Evolutionary conservation across 2,888 invertebrate genomes (phyloP).

Genomic region (Allygus modestus): DNA sequence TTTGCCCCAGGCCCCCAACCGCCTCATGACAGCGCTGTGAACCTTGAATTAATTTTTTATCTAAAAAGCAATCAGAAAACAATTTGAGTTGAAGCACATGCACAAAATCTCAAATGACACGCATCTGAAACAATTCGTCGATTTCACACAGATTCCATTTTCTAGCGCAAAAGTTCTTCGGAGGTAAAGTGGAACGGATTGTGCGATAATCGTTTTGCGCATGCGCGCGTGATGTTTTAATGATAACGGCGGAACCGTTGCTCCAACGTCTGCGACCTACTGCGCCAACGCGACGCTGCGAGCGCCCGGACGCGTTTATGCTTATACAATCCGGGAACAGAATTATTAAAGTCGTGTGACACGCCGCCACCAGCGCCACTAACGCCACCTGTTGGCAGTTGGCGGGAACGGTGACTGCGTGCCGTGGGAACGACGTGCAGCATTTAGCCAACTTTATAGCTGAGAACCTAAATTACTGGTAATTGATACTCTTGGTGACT

Average conservation of each 20-base stretch:
- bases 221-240: conserved; percentile 41
- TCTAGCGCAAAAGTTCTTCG: neutral
- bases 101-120: too few species aligned
- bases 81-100: too few species aligned
- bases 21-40: too few species aligned
- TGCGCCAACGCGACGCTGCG: neutral
- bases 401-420: neutral
- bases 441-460: neutral
- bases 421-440: conserved; percentile 17
- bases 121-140: neutral
- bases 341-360: conserved; percentile 26
- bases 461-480: neutral
- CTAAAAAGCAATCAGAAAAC: too few species aligned
- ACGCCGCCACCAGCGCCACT: neutral
- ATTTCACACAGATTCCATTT: neutral
- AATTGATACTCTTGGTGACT: neutral
- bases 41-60: too few species aligned
- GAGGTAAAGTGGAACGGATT: conserved; percentile 27
- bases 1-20: too few species aligned
- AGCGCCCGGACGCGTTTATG: conserved; percentile 10
- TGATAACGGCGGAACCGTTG: conserved; percentile 24
- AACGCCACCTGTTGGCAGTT: neutral
- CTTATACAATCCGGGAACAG: neutral
- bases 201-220: conserved; percentile 24
- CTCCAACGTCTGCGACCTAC: conserved; percentile 7